These are phyloP conservation scores for Salvator merianae DNA, from an alignment of 2,113 vertebrate genomes.

Conservation along the genomic window DNA sequence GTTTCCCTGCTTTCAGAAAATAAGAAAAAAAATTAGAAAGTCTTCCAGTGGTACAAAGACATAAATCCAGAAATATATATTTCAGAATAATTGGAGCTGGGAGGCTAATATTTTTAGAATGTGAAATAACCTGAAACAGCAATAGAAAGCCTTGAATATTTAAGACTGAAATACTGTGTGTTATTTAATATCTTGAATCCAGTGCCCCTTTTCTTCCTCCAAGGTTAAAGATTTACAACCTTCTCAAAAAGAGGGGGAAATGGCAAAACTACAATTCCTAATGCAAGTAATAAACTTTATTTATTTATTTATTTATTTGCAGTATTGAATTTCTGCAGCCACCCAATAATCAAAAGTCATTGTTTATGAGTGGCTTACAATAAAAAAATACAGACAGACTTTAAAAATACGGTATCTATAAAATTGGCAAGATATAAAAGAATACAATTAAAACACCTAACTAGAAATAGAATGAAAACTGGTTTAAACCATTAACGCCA, in stretches of 20 bases:
- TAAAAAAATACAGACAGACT: no score
- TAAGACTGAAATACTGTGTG: background rate
- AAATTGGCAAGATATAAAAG: no score
- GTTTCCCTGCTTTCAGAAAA: constrained; percentile 1
- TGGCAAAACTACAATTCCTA: background rate
- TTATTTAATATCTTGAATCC: background rate
- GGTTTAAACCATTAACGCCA: no score
- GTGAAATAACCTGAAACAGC: background rate
- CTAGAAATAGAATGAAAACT: no score
- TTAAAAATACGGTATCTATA: no score
- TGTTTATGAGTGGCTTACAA: no score
- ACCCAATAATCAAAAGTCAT: no score
- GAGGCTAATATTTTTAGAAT: background rate
- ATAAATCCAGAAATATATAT: constrained; percentile 18
- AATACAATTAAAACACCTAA: no score
- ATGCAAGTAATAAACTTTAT: no score
- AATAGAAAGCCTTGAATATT: constrained; percentile 5
- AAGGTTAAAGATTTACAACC: background rate
- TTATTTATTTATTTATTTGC: no score
- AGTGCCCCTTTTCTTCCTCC: background rate
- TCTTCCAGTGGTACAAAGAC: constrained; percentile 26
- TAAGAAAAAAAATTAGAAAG: constrained; percentile 35
- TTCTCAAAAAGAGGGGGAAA: background rate
- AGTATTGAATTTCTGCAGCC: no score
- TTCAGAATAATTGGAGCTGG: constrained; percentile 16